These are phyloP conservation scores for Sebastes minor DNA, from an alignment of 2,797 vertebrate genomes.

Conservation along the genomic window DNA sequence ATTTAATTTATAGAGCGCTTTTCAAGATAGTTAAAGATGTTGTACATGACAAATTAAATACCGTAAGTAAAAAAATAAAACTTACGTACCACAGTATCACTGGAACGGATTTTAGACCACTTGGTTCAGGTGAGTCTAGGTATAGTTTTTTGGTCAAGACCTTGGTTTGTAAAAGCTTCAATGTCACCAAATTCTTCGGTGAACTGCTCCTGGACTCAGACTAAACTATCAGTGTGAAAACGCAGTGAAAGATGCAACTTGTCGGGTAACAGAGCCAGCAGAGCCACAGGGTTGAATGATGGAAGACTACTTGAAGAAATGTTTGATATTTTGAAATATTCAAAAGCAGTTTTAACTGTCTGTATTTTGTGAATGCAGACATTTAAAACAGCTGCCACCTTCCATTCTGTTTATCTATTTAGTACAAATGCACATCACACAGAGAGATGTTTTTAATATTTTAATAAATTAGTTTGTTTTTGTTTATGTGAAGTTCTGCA, in stretches of 20 bases:
- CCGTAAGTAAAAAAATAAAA: neutral
- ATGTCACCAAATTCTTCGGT: neutral
- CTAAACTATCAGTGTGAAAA: neutral
- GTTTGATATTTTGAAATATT: slow-evolving; percentile 12
- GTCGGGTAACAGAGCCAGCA: neutral
- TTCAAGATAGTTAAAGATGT: neutral
- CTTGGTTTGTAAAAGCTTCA: neutral
- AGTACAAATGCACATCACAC: slow-evolving; percentile 39
- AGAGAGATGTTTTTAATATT: slow-evolving; percentile 31
- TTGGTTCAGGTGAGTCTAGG: neutral
- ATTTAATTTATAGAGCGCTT: neutral
- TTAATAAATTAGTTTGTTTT: slow-evolving; percentile 43
- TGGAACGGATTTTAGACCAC: neutral
- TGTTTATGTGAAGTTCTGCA: slow-evolving; percentile 71
- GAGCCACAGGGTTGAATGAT: slow-evolving; percentile 8
- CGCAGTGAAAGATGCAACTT: neutral
- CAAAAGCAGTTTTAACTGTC: neutral
- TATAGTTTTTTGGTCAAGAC: neutral
- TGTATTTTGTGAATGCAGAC: slow-evolving; percentile 33
- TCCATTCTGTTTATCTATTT: slow-evolving; percentile 2
- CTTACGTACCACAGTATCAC: neutral
- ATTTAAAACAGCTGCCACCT: neutral
- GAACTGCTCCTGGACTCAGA: neutral
- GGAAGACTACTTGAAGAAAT: slow-evolving; percentile 32
- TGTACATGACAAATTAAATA: neutral